Evolutionary conservation across 2,113 vertebrate species (phyloP).

Genomic region (Furnarius figulus): DNA sequence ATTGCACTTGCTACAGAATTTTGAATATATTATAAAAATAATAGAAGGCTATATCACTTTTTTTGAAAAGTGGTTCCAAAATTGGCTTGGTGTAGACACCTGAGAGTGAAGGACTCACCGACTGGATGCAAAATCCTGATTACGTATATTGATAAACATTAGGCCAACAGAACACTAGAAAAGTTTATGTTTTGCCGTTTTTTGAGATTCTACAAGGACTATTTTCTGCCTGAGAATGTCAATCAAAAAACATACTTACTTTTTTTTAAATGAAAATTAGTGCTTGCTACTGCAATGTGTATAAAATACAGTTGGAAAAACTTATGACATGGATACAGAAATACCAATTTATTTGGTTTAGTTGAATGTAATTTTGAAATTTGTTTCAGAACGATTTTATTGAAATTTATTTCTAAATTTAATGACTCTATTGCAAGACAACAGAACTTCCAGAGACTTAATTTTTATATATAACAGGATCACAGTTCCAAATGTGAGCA

Average conservation of each 20-base stretch:
- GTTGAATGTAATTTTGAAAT: neutral
- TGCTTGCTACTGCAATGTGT: neutral
- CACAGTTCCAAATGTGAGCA: neutral
- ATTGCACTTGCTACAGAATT: neutral
- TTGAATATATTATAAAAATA: neutral
- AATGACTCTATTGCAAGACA: neutral
- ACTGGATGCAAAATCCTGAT: neutral
- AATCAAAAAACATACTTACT: accelerated
- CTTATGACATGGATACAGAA: neutral
- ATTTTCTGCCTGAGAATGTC: neutral
- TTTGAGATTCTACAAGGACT: neutral
- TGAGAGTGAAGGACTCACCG: neutral
- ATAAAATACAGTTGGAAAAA: neutral
- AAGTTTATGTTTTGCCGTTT: neutral
- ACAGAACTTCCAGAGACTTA: neutral
- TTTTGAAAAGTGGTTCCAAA: neutral
- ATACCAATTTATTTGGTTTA: neutral
- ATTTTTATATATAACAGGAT: neutral
- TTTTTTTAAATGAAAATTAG: neutral
- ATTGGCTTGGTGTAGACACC: neutral
- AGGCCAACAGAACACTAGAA: neutral
- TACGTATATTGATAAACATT: neutral
- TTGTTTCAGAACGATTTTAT: neutral
- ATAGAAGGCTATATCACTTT: neutral
- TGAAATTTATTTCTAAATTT: neutral